These are phyloP conservation scores for Harpegnathos saltator DNA, from an alignment of 1,140 invertebrate genomes.

Conservation along the genomic window DNA sequence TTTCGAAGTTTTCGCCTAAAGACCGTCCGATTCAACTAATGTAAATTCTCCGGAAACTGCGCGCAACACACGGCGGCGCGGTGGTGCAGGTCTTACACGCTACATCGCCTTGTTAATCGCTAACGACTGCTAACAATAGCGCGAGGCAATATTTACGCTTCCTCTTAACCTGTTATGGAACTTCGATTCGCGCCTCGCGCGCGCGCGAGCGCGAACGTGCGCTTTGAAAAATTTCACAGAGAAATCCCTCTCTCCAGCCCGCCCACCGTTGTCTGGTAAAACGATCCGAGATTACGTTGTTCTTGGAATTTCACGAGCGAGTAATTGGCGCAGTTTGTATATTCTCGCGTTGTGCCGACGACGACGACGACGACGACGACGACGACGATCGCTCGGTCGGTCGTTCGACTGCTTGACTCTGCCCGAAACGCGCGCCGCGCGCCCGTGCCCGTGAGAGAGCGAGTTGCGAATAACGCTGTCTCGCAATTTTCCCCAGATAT, in stretches of 20 bases:
- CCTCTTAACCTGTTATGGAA: neutral
- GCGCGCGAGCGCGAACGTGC: too few species aligned
- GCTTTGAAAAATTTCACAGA: constrained; percentile 1
- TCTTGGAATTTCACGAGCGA: constrained; percentile 32
- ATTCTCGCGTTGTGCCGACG: constrained; percentile 3
- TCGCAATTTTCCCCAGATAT: constrained; percentile 78
- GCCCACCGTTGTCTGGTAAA: too few species aligned
- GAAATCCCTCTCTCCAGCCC: neutral
- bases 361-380: too few species aligned
- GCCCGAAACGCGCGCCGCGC: constrained; percentile 35
- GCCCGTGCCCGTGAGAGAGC: neutral
- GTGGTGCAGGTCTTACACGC: too few species aligned
- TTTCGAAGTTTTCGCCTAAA: neutral
- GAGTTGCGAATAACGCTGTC: constrained; percentile 68
- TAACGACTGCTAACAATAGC: neutral
- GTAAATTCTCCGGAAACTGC: too few species aligned
- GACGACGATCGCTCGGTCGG: constrained; percentile 12
- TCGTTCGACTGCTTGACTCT: constrained; percentile 43
- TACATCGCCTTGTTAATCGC: neutral
- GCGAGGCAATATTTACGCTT: neutral
- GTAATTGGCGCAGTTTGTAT: constrained; percentile 52
- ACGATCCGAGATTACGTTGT: constrained; percentile 6
- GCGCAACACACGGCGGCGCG: too few species aligned
- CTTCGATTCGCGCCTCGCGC: neutral
- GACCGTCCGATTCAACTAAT: too few species aligned